Evolutionary conservation across 2,888 invertebrate species (phyloP).

Genomic region (Zonitis immaculata): DNA sequence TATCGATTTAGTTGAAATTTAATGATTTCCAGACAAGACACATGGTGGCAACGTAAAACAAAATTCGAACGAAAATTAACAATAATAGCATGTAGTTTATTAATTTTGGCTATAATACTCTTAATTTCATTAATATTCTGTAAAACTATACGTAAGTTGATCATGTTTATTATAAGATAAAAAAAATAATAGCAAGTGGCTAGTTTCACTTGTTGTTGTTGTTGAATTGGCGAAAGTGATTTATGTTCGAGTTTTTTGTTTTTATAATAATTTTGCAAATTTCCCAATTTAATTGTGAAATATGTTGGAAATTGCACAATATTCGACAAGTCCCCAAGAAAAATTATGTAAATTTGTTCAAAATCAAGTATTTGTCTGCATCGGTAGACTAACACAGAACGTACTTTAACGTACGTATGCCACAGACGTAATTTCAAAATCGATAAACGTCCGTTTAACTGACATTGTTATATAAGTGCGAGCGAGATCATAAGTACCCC

Average conservation of each 20-base stretch:
- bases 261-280: no score
- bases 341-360: no score
- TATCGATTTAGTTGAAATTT: not conserved
- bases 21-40: conserved; percentile 18
- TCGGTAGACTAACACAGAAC: no score
- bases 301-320: not conserved
- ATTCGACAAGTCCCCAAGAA: conserved; percentile 24
- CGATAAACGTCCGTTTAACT: no score
- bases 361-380: no score
- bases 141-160: conserved; percentile 11
- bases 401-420: no score
- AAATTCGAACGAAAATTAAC: conserved; percentile 60
- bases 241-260: not conserved
- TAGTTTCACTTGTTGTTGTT: not conserved
- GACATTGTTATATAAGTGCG: no score
- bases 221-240: not conserved
- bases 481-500: no score
- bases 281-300: not conserved
- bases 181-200: not conserved
- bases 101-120: conserved; percentile 53
- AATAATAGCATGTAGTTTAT: conserved; percentile 49
- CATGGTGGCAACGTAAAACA: conserved; percentile 51
- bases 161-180: not conserved
- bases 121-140: conserved; percentile 23
- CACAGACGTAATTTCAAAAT: no score